Conservation (phyloP, 2,113 vertebrate species). For the Sinosuthora webbiana region DNA sequence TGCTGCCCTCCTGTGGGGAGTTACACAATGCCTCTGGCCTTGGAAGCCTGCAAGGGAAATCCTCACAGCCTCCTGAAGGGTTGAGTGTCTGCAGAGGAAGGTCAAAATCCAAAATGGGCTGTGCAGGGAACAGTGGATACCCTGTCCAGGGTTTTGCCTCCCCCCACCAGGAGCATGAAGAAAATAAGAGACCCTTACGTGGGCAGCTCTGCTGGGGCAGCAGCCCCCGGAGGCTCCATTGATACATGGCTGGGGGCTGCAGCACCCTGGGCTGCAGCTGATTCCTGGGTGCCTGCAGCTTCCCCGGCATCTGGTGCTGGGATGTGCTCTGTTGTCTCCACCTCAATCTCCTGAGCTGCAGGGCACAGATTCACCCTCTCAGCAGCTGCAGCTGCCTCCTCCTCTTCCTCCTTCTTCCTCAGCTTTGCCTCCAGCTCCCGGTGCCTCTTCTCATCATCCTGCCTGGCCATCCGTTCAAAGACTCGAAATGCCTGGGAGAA, state of each 20-base stretch:
- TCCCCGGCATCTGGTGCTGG: background rate
- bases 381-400: background rate
- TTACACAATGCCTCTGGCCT: rapidly evolving
- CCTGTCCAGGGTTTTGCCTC: background rate
- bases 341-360: constrained; percentile 73
- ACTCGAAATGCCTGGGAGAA: constrained; percentile 77
- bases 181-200: constrained; percentile 60
- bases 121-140: background rate
- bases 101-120: background rate
- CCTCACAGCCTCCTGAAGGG: rapidly evolving
- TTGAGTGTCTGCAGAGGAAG: background rate
- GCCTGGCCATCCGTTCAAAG: constrained; percentile 80
- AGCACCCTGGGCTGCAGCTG: background rate
- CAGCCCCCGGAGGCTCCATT: background rate
- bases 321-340: constrained; percentile 48
- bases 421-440: constrained; percentile 72
- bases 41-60: background rate
- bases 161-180: background rate
- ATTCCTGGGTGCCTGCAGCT: background rate
- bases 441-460: constrained; percentile 78
- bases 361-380: constrained; percentile 51
- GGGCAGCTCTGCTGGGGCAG: constrained; percentile 5
- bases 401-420: constrained; percentile 64
- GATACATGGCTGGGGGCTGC: background rate
- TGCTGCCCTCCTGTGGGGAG: background rate